Percentiles rank a stretch among this genome's conserved stretches.
phyloP scores from a whole-genome alignment of 2,797 vertebrate species.

The Morus bassanus region DNA sequence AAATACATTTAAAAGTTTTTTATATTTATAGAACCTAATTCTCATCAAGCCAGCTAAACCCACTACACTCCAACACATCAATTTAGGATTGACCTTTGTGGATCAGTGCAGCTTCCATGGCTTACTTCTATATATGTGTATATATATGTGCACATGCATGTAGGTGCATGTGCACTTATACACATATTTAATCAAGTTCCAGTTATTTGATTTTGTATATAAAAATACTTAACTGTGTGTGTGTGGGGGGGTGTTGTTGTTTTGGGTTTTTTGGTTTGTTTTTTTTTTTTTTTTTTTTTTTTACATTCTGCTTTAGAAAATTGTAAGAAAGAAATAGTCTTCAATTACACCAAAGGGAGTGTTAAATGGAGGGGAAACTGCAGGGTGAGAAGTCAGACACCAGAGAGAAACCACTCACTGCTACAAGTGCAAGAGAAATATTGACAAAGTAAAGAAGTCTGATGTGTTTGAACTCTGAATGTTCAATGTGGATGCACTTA shows the following conservation, averaged over 20 bases:
- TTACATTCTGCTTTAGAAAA: background rate
- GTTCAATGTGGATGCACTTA: background rate
- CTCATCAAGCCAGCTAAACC: background rate
- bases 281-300: background rate
- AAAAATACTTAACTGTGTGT: background rate
- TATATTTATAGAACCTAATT: background rate
- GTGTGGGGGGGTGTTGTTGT: no score
- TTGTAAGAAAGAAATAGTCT: background rate
- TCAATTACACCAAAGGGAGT: background rate
- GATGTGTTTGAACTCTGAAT: background rate
- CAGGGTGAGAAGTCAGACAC: background rate
- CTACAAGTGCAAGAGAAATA: conserved; percentile 6
- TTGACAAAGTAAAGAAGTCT: conserved; percentile 17
- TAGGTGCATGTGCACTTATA: no score
- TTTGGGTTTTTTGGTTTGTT: no score
- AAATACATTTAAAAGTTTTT: background rate
- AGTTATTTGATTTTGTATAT: background rate
- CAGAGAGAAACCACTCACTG: conserved; percentile 12
- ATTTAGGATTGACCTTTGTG: background rate
- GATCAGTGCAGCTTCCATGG: background rate
- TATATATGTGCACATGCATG: accelerated
- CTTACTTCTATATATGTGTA: background rate
- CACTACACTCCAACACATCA: background rate
- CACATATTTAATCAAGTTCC: background rate
- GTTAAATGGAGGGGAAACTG: conserved; percentile 29